Evolutionary conservation across 2,888 invertebrate species (phyloP), one percentile per base, ranked within the genome.

Genomic region (Anodontia alba): DNA sequence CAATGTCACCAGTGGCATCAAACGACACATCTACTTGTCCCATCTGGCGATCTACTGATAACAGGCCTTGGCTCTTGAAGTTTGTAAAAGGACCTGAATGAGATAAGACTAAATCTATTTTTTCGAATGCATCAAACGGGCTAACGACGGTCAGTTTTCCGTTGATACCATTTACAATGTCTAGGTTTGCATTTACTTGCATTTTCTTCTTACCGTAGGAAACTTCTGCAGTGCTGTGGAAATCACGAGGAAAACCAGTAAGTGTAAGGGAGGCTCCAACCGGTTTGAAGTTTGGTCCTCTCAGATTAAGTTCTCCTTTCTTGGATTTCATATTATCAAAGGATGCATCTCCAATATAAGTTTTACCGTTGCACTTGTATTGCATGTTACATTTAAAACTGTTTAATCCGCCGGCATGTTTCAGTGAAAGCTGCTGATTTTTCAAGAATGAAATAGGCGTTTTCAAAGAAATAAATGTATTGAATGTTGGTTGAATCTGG

Each of bases 301-400:
- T 83, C 0, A 83, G 23, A 26, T 79, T 83, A 0, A 83, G 33
- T 62, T 83, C 79, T 33, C 74, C 80, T 31, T 74, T 79, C 38
- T 80, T 15, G 15, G 49, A 33, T 29, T 83, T 73, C 17, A 72
- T n/a, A 49, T 80, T 79, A 33, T 79, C 73, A 57, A 74, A 80
- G 31, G 83, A 54, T 1, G 77, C 73, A 72, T 79, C 83, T 0
- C 83, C 83, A n/a, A 68, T 49, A 49, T 83, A 83, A 15, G 67
- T 74, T 42, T 80, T 71, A 3, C 76, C 79, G 49, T 83, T 83
- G 36, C 66, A 68, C 51, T 69, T 83, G 57, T 83, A 83, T 23
- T 77, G 70, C 79, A 83, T 74, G 43, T 83, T 83, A 42, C 77
- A 80, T 43, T 83, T 83, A 57, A 83, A 83, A 42, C 73, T 77